phyloP scores from a whole-genome alignment of 2,797 vertebrate species.

The Leptatherina wallacei region DNA sequence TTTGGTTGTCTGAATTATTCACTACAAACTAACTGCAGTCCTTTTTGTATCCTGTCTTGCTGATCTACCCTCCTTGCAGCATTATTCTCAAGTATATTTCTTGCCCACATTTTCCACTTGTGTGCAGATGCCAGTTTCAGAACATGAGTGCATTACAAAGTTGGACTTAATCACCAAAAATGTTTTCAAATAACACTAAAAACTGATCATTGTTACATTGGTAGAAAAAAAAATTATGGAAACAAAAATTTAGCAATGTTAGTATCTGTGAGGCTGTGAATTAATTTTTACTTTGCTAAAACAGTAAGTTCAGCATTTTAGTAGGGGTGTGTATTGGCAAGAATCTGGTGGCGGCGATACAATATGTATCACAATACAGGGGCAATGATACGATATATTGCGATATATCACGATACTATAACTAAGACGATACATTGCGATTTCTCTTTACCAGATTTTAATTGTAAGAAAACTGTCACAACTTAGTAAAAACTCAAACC shows the following conservation, averaged over 20 bases:
- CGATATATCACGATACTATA: no score
- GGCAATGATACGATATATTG: no score
- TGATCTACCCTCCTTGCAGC: conserved; percentile 21
- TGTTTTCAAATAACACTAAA: conserved; percentile 6
- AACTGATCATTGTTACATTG: not conserved
- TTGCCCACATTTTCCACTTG: conserved; percentile 30
- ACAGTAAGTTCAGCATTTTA: not conserved
- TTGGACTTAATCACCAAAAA: not conserved
- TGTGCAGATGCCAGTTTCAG: conserved; percentile 8
- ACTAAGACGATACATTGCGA: no score
- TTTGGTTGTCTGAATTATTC: conserved; percentile 65
- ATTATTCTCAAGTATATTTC: conserved; percentile 25
- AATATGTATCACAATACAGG: no score
- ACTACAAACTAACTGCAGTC: conserved; percentile 27
- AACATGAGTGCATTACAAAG: not conserved
- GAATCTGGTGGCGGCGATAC: no score
- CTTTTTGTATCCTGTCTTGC: conserved; percentile 28
- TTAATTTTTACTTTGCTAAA: not conserved
- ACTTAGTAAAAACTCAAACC: no score
- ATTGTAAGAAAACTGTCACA: no score
- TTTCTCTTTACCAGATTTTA: no score
- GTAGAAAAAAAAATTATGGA: not conserved
- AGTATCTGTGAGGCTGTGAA: not conserved
- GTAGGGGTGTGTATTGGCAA: no score
- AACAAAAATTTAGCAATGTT: not conserved